Percentiles rank a stretch among this genome's conserved stretches.
phyloP scores from a whole-genome alignment of 1,140 invertebrate genomes.

The Ruditapes philippinarum region DNA sequence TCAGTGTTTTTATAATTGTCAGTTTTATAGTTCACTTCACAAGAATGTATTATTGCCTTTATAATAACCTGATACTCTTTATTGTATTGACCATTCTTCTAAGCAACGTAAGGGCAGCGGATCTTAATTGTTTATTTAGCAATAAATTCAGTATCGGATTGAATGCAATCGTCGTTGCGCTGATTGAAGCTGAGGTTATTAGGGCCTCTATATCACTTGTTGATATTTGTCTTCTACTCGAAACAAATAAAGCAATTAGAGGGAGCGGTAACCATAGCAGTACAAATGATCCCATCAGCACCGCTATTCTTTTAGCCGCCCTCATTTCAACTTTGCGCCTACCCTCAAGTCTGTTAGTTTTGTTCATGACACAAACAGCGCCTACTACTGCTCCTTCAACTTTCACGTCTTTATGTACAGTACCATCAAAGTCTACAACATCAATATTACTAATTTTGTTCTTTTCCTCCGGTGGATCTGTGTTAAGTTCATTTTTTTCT shows the following conservation, averaged over 20 bases:
- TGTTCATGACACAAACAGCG: constrained; percentile 73
- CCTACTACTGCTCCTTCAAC: constrained; percentile 50
- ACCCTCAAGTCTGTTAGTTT: constrained; percentile 68
- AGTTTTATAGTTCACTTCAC: neutral
- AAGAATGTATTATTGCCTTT: neutral
- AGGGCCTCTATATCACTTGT: constrained; percentile 26
- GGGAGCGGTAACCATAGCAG: constrained; percentile 73
- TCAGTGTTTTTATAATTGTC: too few relatives aligned
- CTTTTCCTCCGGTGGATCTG: neutral
- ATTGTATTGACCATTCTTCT: constrained; percentile 9
- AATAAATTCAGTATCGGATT: constrained; percentile 55
- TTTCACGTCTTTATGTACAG: constrained; percentile 60
- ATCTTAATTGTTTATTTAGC: constrained; percentile 62
- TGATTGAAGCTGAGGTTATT: constrained; percentile 21
- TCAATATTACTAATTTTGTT: constrained; percentile 26
- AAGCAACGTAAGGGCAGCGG: neutral
- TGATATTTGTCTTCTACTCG: constrained; percentile 15
- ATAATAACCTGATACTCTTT: neutral
- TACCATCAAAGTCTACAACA: constrained; percentile 73
- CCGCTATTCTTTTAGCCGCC: constrained; percentile 70
- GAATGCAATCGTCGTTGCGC: constrained; percentile 24
- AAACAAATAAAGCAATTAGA: constrained; percentile 29
- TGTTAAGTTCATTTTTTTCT: neutral
- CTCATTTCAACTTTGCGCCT: constrained; percentile 69
- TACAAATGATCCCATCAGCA: constrained; percentile 69